Percentiles rank a stretch among this genome's conserved stretches.
Evolutionary conservation across 2,113 vertebrate genomes (phyloP).

Genomic region (Sylvietta virens): DNA sequence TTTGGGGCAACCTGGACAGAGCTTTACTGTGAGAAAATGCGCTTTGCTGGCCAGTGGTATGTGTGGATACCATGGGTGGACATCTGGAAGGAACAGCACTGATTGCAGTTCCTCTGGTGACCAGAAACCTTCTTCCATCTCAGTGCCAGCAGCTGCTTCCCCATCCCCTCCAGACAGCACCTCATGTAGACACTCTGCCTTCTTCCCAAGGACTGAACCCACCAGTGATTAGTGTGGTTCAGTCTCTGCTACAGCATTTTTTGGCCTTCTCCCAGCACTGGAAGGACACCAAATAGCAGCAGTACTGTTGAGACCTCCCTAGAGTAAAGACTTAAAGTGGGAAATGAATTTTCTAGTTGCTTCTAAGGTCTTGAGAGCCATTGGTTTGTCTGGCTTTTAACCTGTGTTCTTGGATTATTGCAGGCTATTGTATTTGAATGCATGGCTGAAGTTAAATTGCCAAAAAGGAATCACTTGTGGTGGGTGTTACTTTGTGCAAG

Average conservation of each 20-base stretch:
- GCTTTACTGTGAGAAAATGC: not conserved
- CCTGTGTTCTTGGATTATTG: not conserved
- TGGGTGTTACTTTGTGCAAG: not conserved
- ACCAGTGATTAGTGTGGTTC: not conserved
- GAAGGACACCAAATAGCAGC: conserved; percentile 8
- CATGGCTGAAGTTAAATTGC: not conserved
- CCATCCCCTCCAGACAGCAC: not conserved
- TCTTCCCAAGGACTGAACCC: not conserved
- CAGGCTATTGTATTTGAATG: not conserved
- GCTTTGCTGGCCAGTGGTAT: not conserved
- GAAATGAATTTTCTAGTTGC: not conserved
- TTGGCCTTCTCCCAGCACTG: not conserved
- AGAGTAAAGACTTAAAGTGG: not conserved
- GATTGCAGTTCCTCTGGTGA: not conserved
- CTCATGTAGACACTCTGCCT: not conserved
- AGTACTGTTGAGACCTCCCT: not conserved
- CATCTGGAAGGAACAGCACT: not conserved
- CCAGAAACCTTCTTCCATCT: not conserved
- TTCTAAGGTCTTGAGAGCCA: not conserved
- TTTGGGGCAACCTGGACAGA: not conserved
- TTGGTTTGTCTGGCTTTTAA: not conserved
- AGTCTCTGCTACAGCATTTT: not conserved
- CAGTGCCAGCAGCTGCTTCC: not conserved
- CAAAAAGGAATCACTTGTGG: not conserved
- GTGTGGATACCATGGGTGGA: not conserved